A percentile compares a stretch with the other conserved stretches of the same genome.
These are phyloP conservation scores for Epicauta chinensis DNA, from an alignment of 1,140 invertebrate genomes.

Conservation along the genomic window DNA sequence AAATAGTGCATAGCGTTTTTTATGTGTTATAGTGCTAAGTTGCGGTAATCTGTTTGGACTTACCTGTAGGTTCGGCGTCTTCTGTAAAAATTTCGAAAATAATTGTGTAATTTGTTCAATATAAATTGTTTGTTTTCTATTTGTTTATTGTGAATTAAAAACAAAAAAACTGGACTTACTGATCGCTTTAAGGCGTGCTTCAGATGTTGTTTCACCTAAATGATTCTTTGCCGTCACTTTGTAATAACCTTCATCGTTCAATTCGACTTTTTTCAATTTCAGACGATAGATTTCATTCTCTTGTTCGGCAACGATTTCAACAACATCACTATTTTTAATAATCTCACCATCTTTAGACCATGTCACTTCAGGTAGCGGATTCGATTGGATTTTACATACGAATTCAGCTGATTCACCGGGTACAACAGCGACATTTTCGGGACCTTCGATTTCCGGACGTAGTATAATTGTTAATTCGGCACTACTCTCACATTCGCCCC, in stretches of 20 bases:
- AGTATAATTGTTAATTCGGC: conserved; percentile 67
- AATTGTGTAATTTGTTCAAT: conserved; percentile 3
- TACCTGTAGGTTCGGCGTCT: conserved; percentile 39
- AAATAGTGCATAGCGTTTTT: background rate
- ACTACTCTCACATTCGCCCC: conserved; percentile 61
- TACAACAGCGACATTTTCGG: conserved; percentile 63
- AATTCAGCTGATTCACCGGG: conserved; percentile 68
- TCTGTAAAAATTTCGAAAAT: conserved; percentile 32
- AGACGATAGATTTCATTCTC: conserved; percentile 60
- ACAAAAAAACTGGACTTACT: conserved; percentile 55
- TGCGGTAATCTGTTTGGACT: conserved; percentile 23
- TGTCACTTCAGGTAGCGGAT: conserved; percentile 69
- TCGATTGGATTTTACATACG: conserved; percentile 63
- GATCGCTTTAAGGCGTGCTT: conserved; percentile 66
- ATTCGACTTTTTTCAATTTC: conserved; percentile 57
- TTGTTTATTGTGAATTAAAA: background rate
- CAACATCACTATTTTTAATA: conserved; percentile 51
- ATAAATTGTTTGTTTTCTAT: conserved; percentile 1
- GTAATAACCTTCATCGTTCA: conserved; percentile 77
- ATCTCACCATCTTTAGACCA: conserved; percentile 64
- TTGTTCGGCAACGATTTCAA: conserved; percentile 56
- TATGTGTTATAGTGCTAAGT: background rate
- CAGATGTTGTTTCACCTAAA: conserved; percentile 61
- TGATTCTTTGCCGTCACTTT: conserved; percentile 67
- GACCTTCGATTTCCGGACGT: conserved; percentile 65